These are phyloP conservation scores for Pseudomugil tenellus DNA, from an alignment of 2,797 vertebrate species.

Conservation along the genomic window DNA sequence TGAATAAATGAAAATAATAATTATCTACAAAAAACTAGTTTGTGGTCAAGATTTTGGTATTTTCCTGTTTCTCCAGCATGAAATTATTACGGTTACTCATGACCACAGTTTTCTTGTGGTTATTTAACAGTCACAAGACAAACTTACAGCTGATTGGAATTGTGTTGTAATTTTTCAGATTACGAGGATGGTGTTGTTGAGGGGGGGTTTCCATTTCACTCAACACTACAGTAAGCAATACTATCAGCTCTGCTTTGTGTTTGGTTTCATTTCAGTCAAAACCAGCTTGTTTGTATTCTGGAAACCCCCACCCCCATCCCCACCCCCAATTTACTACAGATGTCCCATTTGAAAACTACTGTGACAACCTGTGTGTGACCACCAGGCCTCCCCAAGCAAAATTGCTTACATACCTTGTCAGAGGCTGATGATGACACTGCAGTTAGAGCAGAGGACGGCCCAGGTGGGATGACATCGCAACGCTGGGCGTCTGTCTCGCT, in stretches of 20 bases:
- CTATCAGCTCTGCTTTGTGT: neutral
- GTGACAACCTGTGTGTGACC: too few species aligned
- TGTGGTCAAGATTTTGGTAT: neutral
- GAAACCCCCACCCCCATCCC: neutral
- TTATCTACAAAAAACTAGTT: too few species aligned
- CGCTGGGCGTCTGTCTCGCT: neutral
- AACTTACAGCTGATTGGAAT: neutral
- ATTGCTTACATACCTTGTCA: conserved; percentile 64
- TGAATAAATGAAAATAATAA: too few species aligned
- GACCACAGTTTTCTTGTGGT: neutral
- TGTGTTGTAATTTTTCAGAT: neutral
- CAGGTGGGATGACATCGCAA: conserved; percentile 51
- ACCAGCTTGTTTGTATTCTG: neutral
- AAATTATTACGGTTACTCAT: neutral
- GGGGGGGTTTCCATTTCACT: conserved; percentile 5
- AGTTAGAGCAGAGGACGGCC: conserved; percentile 17
- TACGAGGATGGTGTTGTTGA: too few species aligned
- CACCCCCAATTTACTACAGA: neutral
- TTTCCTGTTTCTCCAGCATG: neutral
- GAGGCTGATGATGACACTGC: conserved; percentile 23
- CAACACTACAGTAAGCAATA: neutral
- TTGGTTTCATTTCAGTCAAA: neutral
- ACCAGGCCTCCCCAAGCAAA: too few species aligned
- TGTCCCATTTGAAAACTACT: neutral
- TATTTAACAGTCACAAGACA: neutral